Percentiles rank a stretch among this genome's conserved stretches.
Evolutionary conservation across 2,888 invertebrate species (phyloP).

Genomic region (Sesamia inferens): DNA sequence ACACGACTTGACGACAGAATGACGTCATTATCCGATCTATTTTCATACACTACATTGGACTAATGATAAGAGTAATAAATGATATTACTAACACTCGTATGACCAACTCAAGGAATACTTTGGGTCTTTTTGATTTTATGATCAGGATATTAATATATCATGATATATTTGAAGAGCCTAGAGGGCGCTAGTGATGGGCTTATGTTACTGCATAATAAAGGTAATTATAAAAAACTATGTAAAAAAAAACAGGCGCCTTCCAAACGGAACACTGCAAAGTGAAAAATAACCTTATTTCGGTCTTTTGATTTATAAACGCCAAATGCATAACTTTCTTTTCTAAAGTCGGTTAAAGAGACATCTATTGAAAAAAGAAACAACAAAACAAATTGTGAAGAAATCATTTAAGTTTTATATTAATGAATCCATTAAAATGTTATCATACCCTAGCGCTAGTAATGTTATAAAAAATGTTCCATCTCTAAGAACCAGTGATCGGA

Average conservation of each 20-base stretch:
- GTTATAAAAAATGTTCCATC: neutral
- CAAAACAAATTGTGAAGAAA: neutral
- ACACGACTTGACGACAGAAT: constrained; percentile 2
- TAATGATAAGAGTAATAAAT: constrained; percentile 32
- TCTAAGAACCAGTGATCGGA: too few species aligned
- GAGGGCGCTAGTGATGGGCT: constrained; percentile 1
- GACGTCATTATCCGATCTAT: constrained; percentile 33
- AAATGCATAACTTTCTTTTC: too few species aligned
- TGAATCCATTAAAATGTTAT: neutral
- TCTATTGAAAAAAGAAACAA: neutral
- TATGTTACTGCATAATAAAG: neutral
- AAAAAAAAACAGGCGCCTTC: neutral
- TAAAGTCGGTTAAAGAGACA: neutral
- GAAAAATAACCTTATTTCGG: neutral
- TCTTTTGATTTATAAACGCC: neutral
- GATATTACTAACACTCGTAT: neutral
- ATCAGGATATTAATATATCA: too few species aligned
- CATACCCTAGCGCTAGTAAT: neutral
- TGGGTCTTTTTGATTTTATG: neutral
- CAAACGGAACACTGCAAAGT: neutral
- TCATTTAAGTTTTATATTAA: neutral
- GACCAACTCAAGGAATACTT: neutral
- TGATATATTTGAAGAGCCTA: too few species aligned
- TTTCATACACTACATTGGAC: constrained; percentile 23
- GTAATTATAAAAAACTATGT: too few species aligned